These are phyloP conservation scores for Chelonus insularis DNA, from an alignment of 1,140 invertebrate species.

Conservation along the genomic window DNA sequence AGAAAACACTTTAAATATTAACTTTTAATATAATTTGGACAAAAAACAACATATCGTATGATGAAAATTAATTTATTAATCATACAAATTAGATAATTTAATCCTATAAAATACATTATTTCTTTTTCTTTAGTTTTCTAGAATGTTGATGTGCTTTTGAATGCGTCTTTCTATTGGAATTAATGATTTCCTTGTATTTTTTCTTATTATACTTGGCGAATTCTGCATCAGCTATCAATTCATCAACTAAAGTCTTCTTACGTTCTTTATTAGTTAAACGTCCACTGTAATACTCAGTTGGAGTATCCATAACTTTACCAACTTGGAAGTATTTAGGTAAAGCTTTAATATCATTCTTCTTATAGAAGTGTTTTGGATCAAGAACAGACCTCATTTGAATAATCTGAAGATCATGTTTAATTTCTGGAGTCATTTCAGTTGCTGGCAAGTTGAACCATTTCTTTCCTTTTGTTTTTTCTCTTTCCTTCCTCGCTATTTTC, in stretches of 20 bases:
- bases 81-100: no score
- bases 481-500: slow-evolving; percentile 64
- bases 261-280: slow-evolving; percentile 83
- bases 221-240: slow-evolving; percentile 85
- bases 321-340: slow-evolving; percentile 90
- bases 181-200: slow-evolving; percentile 79
- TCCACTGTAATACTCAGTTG: slow-evolving; percentile 73
- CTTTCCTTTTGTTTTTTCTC: slow-evolving; percentile 79
- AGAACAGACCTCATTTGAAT: slow-evolving; percentile 90
- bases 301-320: slow-evolving; percentile 74
- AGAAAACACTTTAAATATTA: no score
- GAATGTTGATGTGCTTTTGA: no score
- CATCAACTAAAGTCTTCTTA: slow-evolving; percentile 89
- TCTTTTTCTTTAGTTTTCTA: no score
- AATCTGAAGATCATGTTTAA: slow-evolving; percentile 83
- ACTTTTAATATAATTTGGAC: no score
- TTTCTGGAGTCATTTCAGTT: slow-evolving; percentile 85
- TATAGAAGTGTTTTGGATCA: slow-evolving; percentile 92
- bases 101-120: no score
- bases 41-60: no score
- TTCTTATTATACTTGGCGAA: slow-evolving; percentile 84
- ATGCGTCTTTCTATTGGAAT: slow-evolving; percentile 34
- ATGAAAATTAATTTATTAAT: no score
- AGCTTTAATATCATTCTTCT: slow-evolving; percentile 84
- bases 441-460: slow-evolving; percentile 87